Evolutionary conservation across 2,888 invertebrate species (phyloP).

Genomic region (Bhutanitis thaidina): DNA sequence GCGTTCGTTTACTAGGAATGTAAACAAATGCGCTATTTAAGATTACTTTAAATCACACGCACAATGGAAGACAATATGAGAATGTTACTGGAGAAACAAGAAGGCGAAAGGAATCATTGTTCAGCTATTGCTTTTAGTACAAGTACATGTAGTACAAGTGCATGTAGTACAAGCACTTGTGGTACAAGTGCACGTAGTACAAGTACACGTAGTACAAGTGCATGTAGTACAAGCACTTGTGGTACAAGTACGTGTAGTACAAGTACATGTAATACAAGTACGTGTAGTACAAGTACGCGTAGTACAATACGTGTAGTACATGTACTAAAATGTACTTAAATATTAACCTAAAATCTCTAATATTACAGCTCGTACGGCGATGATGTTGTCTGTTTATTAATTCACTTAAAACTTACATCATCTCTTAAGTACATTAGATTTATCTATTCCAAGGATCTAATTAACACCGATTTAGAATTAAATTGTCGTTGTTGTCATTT

Average conservation of each 20-base stretch:
- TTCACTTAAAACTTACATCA: constrained; percentile 39
- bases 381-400: constrained; percentile 54
- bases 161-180: no score
- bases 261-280: no score
- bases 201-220: no score
- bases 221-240: no score
- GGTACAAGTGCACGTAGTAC: no score
- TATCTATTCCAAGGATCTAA: constrained; percentile 39
- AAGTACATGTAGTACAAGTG: no score
- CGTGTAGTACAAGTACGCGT: no score
- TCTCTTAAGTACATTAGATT: constrained; percentile 27
- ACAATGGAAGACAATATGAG: constrained; percentile 75
- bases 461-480: constrained; percentile 75
- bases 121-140: constrained; percentile 60
- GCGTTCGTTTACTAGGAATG: constrained; percentile 26
- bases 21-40: constrained; percentile 21
- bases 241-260: no score
- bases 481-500: constrained; percentile 72
- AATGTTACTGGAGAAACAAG: constrained; percentile 34
- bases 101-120: constrained; percentile 28
- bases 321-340: no score
- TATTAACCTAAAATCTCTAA: not conserved
- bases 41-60: constrained; percentile 56
- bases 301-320: no score
- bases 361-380: constrained; percentile 44